A percentile compares a stretch with the other conserved stretches of the same genome.
These are phyloP conservation scores for Trididemnum miniatum DNA, from an alignment of 23 tunicate species.

Conservation along the genomic window DNA sequence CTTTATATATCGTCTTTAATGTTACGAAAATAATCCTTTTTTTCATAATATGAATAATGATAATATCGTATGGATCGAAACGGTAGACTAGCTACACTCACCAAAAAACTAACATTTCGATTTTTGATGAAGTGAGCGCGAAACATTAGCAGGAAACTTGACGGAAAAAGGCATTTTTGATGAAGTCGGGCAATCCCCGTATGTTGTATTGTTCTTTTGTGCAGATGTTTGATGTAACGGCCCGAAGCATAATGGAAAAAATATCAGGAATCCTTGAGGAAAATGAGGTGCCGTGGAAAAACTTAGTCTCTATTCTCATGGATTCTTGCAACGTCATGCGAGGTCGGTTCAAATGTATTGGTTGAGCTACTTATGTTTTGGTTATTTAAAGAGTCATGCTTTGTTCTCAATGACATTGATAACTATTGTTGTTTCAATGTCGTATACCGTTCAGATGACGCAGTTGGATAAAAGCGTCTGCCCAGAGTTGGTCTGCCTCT, in stretches of 20 bases:
- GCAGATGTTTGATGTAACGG: not conserved
- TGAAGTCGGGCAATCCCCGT: not conserved
- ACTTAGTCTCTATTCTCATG: slow-evolving; percentile 18
- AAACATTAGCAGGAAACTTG: not conserved
- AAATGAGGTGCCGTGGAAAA: not conserved
- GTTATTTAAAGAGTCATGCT: not conserved
- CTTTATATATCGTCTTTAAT: not conserved
- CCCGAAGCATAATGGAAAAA: not conserved
- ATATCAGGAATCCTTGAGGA: not conserved
- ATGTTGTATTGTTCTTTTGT: not conserved
- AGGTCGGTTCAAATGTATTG: not conserved
- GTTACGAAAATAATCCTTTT: not conserved
- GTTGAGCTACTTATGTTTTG: not conserved
- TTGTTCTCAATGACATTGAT: not conserved
- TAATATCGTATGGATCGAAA: not conserved
- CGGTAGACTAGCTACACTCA: not conserved
- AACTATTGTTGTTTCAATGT: not conserved
- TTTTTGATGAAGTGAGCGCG: not conserved
- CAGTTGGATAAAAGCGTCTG: no score
- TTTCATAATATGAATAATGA: not conserved
- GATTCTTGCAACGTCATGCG: slow-evolving; percentile 13
- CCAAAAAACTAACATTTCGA: not conserved
- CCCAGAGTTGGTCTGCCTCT: no score
- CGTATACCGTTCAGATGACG: no score
- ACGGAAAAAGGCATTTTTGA: not conserved